Base-by-base conservation (phyloP, 2,797 vertebrate species). In the Oreochromis grahami region DNA sequence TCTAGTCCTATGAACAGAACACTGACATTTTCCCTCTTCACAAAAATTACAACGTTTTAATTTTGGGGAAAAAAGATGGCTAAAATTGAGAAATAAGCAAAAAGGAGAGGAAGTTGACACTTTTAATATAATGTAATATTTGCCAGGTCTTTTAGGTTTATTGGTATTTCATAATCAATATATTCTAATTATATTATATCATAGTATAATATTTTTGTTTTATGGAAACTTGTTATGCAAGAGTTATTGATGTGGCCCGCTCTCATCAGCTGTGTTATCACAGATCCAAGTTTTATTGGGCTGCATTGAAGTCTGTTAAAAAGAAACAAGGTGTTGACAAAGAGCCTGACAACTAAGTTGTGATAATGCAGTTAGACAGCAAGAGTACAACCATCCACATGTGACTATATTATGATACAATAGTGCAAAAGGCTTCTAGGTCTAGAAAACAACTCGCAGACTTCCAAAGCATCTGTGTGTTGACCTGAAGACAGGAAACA, bases 151-250 rank as follows among this genome's bases (percentile, higher is more conserved):
- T 29, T 41, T 6, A 48, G 11, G 53, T 50, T 15, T 17, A 0
- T 50, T 15, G 17, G 15, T 50, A 9, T 63, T 63, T 8, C 0
- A 36, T 63, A 63, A 36, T 63, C 58, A 63, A 36, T 38, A 63
- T 63, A 63, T 63, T 63, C 58, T 63, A 63, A 12, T n/a, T 36
- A 63, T 0, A 63, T 60, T 63, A 63, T 36, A 36, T 41, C 9
- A 29, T 43, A 43, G 52, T 26, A 13, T 19, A 41, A 5, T n/a
- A n/a, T 63, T 63, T 63, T 60, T 4, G 29, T 58, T 17, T 45
- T 17, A 70, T 60, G 70, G 72, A 82, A 82, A 76, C 48, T 65
- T 80, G 19, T 82, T 79, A 70, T 79, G 68, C 43, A 58, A 56
- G 45, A 29, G 14, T 72, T 72, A 17, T 45, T 26, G 41, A 29